phyloP scores from a whole-genome alignment of 1,140 invertebrate species.

The Drosophila pseudoananassae region DNA sequence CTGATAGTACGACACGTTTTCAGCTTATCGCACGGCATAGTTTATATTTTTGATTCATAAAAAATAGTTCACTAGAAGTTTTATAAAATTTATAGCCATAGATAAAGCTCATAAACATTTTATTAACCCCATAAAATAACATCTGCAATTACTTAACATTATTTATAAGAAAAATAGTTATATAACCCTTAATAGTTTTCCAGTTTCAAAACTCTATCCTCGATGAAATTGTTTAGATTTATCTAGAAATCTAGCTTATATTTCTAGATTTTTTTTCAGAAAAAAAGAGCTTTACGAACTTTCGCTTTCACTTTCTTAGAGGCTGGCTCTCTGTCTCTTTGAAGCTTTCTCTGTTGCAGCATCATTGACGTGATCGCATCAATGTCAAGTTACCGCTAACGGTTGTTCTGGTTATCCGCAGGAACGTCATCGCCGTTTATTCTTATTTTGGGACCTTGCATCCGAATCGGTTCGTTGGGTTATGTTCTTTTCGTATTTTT shows the following conservation, averaged over 20 bases:
- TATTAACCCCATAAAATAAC: neutral
- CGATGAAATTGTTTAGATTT: too few relatives aligned
- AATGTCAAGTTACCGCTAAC: conserved; percentile 62
- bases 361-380: conserved; percentile 53
- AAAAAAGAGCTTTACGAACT: conserved; percentile 10
- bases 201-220: too few relatives aligned
- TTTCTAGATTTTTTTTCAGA: neutral
- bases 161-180: too few relatives aligned
- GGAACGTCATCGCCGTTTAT: conserved; percentile 29
- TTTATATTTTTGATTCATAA: neutral
- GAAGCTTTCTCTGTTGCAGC: conserved; percentile 7
- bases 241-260: too few relatives aligned
- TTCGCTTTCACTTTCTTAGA: conserved; percentile 27
- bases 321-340: conserved; percentile 12
- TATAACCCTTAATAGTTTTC: too few relatives aligned
- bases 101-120: neutral
- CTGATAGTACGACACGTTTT: conserved; percentile 5
- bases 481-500: conserved; percentile 44
- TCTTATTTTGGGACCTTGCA: conserved; percentile 54
- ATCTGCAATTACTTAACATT: too few relatives aligned
- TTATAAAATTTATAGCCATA: neutral
- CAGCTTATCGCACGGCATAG: neutral
- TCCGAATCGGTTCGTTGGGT: conserved; percentile 26
- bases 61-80: neutral
- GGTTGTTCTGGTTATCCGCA: conserved; percentile 57